phyloP scores from a whole-genome alignment of 2,113 vertebrate genomes.

The Capra hircus region DNA sequence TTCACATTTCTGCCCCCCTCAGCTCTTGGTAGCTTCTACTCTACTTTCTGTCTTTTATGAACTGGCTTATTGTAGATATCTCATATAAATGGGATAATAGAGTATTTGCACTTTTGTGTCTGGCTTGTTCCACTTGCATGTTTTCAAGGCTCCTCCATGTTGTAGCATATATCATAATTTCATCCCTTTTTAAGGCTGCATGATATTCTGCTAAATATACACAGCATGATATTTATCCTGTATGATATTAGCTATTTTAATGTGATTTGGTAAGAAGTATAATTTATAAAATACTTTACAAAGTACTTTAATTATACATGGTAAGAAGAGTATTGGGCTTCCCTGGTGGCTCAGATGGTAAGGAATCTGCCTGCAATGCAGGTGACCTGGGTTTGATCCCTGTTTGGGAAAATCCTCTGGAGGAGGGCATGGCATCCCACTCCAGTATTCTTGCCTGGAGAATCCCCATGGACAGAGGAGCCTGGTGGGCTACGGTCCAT shows the following conservation, averaged over 20 bases:
- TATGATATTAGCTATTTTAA: not conserved
- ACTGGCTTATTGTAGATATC: not conserved
- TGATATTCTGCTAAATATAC: not conserved
- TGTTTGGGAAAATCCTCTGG: not conserved
- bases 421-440: not conserved
- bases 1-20: not conserved
- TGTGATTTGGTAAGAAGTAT: not conserved
- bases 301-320: not conserved
- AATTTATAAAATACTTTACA: not conserved
- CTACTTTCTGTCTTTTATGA: not conserved
- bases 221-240: not conserved
- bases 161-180: not conserved
- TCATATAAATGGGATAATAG: not conserved
- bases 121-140: not conserved
- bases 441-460: not conserved
- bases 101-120: not conserved
- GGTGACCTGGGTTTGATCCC: not conserved
- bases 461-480: not conserved
- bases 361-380: not conserved
- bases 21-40: not conserved
- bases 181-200: not conserved
- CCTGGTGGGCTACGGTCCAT: not conserved
- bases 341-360: not conserved
- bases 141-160: not conserved
- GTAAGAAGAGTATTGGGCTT: not conserved